Base-by-base conservation (phyloP, 2,797 vertebrate species). In the Halcyon smyrnensis region DNA sequence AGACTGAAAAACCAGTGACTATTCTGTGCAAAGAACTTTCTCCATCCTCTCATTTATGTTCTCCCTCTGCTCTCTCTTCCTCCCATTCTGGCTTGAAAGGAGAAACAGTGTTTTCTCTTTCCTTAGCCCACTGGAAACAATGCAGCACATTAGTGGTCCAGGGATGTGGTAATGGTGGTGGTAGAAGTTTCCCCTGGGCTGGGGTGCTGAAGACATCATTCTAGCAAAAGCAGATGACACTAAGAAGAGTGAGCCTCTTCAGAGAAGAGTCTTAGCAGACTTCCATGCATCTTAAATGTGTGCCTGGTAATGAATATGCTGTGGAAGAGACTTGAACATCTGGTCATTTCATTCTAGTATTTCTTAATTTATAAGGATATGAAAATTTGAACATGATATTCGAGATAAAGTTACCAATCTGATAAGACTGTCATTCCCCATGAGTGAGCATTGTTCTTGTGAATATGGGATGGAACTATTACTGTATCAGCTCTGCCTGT, bases 311-410 rank as follows among this genome's bases (percentile, higher is more conserved):
- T 85, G 86, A 93, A 95, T 84, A 93, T 95, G 95, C 89, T 65
- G 75, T 37, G 28, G 93, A 96, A 80, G 77, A 97, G 87, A 70
- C 62, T 93, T 82, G 95, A 97, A 97, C 96, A 97, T 97, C 98
- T 97, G 97, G 97, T 97, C 96, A 95, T 88, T 97, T 97, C 93
- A 74, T 97, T 97, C 94, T 87, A 90, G 89, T 97, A 96, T 94
- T 98, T 97, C 95, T 97, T 98, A 97, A 97, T 98, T 98, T 97
- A 98, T 97, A 97, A 97, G 96, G 84, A 91, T 95, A 97, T 97
- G 95, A 98, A 98, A 97, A 97, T 97, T 97, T 97, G 91, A 98
- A 97, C 89, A 89, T 93, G 78, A 78, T 95, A 89, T 97, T 97
- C 28, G 39, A 98, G 93, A 93, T 94, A 96, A 97, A 97, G 91